Conservation (phyloP, 2,888 invertebrate genomes). For the Corythucha ciliata region DNA sequence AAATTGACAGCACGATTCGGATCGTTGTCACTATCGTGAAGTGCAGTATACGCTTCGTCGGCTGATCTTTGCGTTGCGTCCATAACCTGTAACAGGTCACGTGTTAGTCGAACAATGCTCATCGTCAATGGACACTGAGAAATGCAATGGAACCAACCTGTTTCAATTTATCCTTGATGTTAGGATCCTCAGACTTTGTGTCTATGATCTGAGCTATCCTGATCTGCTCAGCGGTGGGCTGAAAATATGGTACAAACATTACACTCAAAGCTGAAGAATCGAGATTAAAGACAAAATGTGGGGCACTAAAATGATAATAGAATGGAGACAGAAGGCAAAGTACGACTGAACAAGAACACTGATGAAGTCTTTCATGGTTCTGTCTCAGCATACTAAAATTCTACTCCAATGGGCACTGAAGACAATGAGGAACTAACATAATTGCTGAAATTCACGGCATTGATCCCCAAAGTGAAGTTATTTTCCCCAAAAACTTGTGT, state of each 20-base stretch:
- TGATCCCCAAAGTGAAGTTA: too few species aligned
- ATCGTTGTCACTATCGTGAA: constrained; percentile 89
- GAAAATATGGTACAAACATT: constrained; percentile 37
- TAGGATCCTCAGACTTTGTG: constrained; percentile 51
- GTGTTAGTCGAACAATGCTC: not conserved
- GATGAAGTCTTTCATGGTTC: too few species aligned
- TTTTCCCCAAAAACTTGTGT: too few species aligned
- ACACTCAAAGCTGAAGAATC: not conserved
- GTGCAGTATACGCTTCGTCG: constrained; percentile 83
- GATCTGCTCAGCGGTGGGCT: constrained; percentile 77
- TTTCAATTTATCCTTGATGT: constrained; percentile 59
- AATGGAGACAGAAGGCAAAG: too few species aligned
- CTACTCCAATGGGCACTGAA: too few species aligned
- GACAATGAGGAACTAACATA: too few species aligned
- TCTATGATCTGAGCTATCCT: constrained; percentile 75
- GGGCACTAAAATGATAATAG: too few species aligned
- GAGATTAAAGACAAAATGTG: not conserved
- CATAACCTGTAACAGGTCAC: constrained; percentile 50
- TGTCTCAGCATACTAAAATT: too few species aligned
- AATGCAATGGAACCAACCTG: constrained; percentile 47
- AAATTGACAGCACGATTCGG: constrained; percentile 71
- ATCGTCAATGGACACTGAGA: not conserved
- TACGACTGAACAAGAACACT: too few species aligned
- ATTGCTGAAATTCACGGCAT: too few species aligned
- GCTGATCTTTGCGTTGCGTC: constrained; percentile 83